Conservation (phyloP, 2,113 vertebrate genomes). For the Zosterops borbonicus region DNA sequence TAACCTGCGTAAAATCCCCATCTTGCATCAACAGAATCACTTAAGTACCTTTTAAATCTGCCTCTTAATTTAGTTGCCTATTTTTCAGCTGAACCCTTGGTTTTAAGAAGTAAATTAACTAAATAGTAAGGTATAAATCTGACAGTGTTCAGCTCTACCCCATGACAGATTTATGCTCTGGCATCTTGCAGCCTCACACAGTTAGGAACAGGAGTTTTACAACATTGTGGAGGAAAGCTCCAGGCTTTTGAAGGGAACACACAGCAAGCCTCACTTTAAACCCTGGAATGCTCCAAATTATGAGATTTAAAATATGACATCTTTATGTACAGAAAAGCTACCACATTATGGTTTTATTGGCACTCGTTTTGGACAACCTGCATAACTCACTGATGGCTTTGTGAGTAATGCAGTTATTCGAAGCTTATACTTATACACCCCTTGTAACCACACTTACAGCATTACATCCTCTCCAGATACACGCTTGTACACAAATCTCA, state of each 20-base stretch:
- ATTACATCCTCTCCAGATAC: not conserved
- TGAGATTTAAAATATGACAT: conserved; percentile 65
- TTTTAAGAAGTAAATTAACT: conserved; percentile 66
- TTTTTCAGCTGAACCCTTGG: conserved; percentile 39
- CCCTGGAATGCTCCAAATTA: conserved; percentile 50
- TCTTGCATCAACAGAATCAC: conserved; percentile 8
- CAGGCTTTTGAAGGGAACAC: conserved; percentile 50
- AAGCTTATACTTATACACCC: conserved; percentile 12
- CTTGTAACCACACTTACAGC: not conserved
- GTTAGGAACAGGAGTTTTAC: conserved; percentile 65
- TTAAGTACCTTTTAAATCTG: conserved; percentile 59
- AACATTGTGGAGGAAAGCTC: conserved; percentile 43
- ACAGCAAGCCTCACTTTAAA: conserved; percentile 41
- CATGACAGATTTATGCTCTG: conserved; percentile 51
- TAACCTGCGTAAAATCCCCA: conserved; percentile 10
- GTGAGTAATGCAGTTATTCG: conserved; percentile 20
- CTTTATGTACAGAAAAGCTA: conserved; percentile 70
- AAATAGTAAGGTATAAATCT: conserved; percentile 59
- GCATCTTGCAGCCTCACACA: conserved; percentile 24
- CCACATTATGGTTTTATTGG: conserved; percentile 68
- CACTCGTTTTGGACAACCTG: conserved; percentile 66
- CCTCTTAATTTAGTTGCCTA: conserved; percentile 41
- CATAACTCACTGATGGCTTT: conserved; percentile 50
- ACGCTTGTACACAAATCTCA: not conserved
- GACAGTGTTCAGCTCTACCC: conserved; percentile 37